Evolutionary conservation across 1,140 invertebrate species (phyloP), one percentile per base, ranked within the genome.

Genomic region (Parapsyche elsis): DNA sequence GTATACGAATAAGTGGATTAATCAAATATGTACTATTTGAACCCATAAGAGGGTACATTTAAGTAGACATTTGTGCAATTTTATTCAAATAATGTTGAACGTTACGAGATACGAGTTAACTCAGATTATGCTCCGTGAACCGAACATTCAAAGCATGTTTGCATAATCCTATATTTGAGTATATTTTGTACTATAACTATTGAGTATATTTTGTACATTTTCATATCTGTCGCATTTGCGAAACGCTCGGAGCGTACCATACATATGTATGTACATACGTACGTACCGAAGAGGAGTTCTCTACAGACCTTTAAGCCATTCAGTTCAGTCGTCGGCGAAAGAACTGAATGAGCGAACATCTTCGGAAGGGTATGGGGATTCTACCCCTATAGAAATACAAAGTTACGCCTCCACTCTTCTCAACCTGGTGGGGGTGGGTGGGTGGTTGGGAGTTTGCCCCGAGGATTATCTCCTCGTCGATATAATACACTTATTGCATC

Each of bases 401-500:
- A 38, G 30, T 38, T 38, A 38, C 30, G 30, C 30, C 30, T 1
- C 30, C 30, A 38, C 30, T 38, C 30, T 38, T 38, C 30, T 38
- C 30, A 7, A 38, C 30, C 30, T 10, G 24, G 71, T 23, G 16
- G 9, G 71, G n/a, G 71, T 5, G 12, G 5, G 0, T 16, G 46
- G 23, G 38, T 16, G 71, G 71, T 1, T 12, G 71, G 71, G 53
- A 57, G 14, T 75, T 75, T 46, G 16, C 73, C 24, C 73, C 23
- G 73, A 26, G 46, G 45, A 53, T 75, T 75, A 57, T 49, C 45
- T 26, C n/a, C 46, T 30, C 73, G 49, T 46, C 73, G 71, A 74
- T 49, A 74, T 49, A 49, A 74, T 74, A 74, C 23, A 71, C 71
- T 74, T 74, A 74, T 74, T 74, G 71, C 71, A 74, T 74, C 71